A percentile compares a stretch with the other conserved stretches of the same genome.
These are phyloP conservation scores for Antheraea pernyi DNA, from an alignment of 1,140 invertebrate species.

Conservation along the genomic window DNA sequence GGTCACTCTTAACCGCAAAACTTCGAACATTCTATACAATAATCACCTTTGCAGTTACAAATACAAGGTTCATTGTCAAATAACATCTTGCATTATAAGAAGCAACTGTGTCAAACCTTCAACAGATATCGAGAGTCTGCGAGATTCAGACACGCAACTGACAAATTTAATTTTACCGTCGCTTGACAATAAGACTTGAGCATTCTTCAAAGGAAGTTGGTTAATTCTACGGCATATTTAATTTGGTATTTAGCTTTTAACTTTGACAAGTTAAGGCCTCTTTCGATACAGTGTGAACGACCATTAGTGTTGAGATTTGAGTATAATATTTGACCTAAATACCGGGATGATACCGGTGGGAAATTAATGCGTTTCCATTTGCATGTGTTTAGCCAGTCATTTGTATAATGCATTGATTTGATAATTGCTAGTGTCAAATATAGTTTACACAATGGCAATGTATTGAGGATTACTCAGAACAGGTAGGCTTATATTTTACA, in stretches of 20 bases:
- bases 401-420: not conserved
- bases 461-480: not conserved
- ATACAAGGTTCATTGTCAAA: constrained; percentile 18
- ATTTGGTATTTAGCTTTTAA: constrained; percentile 24
- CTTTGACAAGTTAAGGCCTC: constrained; percentile 30
- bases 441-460: not conserved
- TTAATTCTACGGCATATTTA: not conserved
- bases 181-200: not conserved
- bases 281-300: constrained; percentile 26
- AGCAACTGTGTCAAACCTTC: constrained; percentile 31
- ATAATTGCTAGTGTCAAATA: not conserved
- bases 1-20: constrained; percentile 13
- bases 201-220: constrained; percentile 3
- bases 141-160: constrained; percentile 25
- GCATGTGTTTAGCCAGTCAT: constrained; percentile 1
- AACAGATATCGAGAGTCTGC: constrained; percentile 28
- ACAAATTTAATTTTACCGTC: constrained; percentile 20
- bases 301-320: constrained; percentile 3
- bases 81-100: constrained; percentile 4
- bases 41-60: not conserved
- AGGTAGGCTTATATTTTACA: no score
- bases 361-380: constrained; percentile 18
- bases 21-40: not conserved
- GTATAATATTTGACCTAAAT: constrained; percentile 24
- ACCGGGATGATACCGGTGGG: constrained; percentile 22